Evolutionary conservation across 2,797 vertebrate species (phyloP).

Genomic region (Avahi laniger): DNA sequence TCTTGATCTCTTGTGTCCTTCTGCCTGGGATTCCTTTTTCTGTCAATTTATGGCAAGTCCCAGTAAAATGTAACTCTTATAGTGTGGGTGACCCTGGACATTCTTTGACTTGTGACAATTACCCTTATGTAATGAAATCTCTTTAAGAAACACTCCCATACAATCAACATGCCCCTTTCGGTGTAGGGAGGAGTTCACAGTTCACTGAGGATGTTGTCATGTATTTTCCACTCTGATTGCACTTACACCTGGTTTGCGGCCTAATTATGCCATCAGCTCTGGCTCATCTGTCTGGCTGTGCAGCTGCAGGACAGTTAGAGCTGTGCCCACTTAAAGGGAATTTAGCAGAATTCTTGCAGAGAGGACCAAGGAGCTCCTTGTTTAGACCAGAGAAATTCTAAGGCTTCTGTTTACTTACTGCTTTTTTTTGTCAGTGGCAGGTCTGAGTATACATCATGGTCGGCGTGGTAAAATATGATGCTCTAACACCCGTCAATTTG

Average conservation of each 20-base stretch:
- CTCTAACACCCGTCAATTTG: background rate
- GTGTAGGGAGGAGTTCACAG: background rate
- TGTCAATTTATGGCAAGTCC: constrained; percentile 17
- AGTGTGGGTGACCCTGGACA: background rate
- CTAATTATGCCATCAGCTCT: constrained; percentile 2
- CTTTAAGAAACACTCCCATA: constrained; percentile 9
- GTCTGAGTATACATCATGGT: no score
- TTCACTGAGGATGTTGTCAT: background rate
- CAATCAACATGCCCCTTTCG: background rate
- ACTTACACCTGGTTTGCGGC: constrained; percentile 37
- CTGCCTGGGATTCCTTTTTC: background rate
- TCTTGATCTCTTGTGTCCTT: constrained; percentile 35
- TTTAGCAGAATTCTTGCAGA: background rate
- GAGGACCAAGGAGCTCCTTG: background rate
- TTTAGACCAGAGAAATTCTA: background rate
- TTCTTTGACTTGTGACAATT: constrained; percentile 39
- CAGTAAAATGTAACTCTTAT: background rate
- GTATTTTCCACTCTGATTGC: background rate
- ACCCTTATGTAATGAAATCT: constrained; percentile 26
- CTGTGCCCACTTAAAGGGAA: background rate
- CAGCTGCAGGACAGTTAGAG: background rate
- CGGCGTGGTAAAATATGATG: background rate
- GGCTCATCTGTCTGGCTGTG: background rate
- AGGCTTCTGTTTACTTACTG: background rate
- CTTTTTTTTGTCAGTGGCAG: no score